Evolutionary conservation across 2,888 invertebrate species (phyloP).

Genomic region (Capitulum mitella): DNA sequence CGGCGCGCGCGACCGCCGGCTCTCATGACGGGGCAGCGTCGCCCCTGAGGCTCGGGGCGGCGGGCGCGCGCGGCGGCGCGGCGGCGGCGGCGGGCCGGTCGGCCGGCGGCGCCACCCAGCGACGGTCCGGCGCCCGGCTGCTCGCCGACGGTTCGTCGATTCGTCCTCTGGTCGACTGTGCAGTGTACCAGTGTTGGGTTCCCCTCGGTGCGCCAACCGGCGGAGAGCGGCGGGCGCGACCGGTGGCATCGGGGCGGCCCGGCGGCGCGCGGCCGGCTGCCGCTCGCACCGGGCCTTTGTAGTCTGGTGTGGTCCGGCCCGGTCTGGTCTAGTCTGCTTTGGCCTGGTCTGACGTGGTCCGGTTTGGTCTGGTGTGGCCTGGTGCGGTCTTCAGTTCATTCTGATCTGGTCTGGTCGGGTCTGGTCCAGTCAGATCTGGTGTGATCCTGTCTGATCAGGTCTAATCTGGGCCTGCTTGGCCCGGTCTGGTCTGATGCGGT

Average conservation of each 20-base stretch:
- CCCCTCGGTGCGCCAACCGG: constrained; percentile 20
- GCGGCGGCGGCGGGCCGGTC: background rate
- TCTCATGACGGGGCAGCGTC: background rate
- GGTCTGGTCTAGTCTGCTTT: too few relatives aligned
- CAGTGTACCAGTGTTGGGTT: constrained; percentile 8
- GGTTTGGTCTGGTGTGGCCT: too few relatives aligned
- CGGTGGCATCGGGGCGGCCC: background rate
- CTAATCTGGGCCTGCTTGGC: too few relatives aligned
- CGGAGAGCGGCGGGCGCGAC: background rate
- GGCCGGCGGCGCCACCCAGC: background rate
- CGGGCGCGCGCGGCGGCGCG: background rate
- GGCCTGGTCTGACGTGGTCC: too few relatives aligned
- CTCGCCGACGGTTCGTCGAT: background rate
- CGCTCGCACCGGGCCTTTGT: background rate
- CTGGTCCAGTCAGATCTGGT: too few relatives aligned
- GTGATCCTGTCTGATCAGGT: too few relatives aligned
- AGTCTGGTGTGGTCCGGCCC: background rate
- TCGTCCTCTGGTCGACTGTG: background rate
- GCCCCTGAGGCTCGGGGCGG: background rate
- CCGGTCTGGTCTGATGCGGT: too few relatives aligned
- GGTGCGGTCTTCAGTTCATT: too few relatives aligned
- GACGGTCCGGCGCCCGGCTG: background rate
- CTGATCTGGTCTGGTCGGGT: too few relatives aligned
- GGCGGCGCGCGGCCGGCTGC: background rate
- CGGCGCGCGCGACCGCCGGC: background rate